Percentiles rank a stretch among this genome's conserved stretches.
These are phyloP conservation scores for Hyppa rectilinea DNA, from an alignment of 2,888 invertebrate species.

Conservation along the genomic window DNA sequence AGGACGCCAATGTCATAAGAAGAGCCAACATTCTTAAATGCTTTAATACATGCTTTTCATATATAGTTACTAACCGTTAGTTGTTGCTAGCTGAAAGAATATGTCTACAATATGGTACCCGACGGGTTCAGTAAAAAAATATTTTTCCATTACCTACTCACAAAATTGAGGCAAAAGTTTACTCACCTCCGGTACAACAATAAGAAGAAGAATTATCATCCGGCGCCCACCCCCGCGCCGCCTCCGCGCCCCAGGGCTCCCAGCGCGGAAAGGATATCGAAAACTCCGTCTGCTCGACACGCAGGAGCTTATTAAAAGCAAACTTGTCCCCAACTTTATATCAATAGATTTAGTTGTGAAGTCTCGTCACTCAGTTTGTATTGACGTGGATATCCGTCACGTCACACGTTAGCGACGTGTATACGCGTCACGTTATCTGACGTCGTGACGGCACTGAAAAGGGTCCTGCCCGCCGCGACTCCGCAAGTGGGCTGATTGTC, in stretches of 20 bases:
- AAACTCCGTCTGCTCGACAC: conserved; percentile 26
- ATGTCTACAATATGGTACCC: not conserved
- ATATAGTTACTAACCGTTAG: not conserved
- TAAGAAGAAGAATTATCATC: conserved; percentile 31
- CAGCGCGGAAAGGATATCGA: conserved; percentile 27
- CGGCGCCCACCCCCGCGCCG: not conserved
- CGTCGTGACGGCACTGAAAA: conserved; percentile 24
- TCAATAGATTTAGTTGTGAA: conserved; percentile 52
- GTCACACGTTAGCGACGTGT: conserved; percentile 14
- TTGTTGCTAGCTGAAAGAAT: not conserved
- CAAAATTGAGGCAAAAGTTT: conserved; percentile 32
- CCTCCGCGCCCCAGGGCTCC: conserved; percentile 1
- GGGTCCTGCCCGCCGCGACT: conserved; percentile 22
- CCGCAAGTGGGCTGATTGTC: conserved; percentile 15
- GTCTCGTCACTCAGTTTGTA: conserved; percentile 22
- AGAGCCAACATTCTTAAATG: not conserved
- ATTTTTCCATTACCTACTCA: conserved; percentile 13
- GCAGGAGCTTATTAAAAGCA: conserved; percentile 42
- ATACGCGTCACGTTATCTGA: conserved; percentile 19
- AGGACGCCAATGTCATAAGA: too few relatives aligned
- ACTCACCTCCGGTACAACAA: conserved; percentile 30
- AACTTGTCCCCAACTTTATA: conserved; percentile 37
- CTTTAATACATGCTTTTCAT: not conserved
- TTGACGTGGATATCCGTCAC: conserved; percentile 36
- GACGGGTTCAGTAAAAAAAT: conserved; percentile 6